These are phyloP conservation scores for Rhamnusium bicolor DNA, from an alignment of 2,888 invertebrate species.

Conservation along the genomic window DNA sequence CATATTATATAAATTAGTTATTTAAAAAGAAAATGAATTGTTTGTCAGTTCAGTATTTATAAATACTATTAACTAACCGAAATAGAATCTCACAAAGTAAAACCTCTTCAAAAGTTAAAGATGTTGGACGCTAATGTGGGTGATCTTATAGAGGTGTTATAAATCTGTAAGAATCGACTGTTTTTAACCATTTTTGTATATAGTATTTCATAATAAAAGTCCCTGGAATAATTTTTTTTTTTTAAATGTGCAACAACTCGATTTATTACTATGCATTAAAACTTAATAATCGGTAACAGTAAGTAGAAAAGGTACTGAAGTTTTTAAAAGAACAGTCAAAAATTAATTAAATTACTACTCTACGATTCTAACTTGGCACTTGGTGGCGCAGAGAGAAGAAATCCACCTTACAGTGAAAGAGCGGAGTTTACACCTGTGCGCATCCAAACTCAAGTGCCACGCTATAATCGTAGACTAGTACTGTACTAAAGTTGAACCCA, in stretches of 20 bases:
- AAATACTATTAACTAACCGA: background rate
- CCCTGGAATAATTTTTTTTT: background rate
- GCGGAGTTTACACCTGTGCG: no score
- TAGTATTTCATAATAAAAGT: slow-evolving; percentile 39
- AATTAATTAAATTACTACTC: no score
- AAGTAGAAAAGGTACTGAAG: no score
- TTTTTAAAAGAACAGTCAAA: no score
- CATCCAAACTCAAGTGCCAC: no score
- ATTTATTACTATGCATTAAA: no score
- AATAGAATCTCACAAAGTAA: slow-evolving; percentile 43
- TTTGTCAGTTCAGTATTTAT: background rate
- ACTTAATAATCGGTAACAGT: no score
- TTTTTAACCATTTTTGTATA: slow-evolving; percentile 52
- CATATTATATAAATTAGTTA: background rate
- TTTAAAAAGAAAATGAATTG: background rate
- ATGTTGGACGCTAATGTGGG: slow-evolving; percentile 13
- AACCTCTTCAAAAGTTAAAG: background rate
- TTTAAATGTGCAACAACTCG: background rate
- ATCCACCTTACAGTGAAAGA: no score
- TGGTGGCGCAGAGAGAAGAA: no score
- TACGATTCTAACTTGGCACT: no score
- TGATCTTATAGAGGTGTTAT: slow-evolving; percentile 41
- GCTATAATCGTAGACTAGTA: no score
- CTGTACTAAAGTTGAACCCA: no score
- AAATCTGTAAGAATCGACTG: slow-evolving; percentile 44